phyloP scores from a whole-genome alignment of 2,888 invertebrate species.

The Plagodis dolabraria region DNA sequence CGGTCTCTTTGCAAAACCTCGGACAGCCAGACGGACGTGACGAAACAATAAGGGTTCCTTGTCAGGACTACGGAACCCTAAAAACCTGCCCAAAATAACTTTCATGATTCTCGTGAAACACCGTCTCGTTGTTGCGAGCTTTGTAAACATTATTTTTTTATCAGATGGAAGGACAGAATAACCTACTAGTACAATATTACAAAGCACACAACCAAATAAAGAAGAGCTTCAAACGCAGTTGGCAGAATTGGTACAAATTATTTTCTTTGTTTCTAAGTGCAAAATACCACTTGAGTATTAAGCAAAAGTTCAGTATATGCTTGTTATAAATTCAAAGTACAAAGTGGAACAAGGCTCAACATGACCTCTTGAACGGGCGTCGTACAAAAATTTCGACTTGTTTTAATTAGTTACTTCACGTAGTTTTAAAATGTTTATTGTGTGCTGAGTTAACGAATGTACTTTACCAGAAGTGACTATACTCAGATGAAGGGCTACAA shows the following conservation, averaged over 20 bases:
- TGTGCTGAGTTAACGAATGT: not conserved
- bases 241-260: constrained; percentile 57
- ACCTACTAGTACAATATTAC: not conserved
- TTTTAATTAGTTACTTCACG: constrained; percentile 7
- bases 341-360: constrained; percentile 40
- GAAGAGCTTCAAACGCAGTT: constrained; percentile 40
- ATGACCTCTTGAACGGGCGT: constrained; percentile 27
- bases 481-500: too few species aligned
- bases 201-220: constrained; percentile 19
- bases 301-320: constrained; percentile 49
- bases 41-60: too few species aligned
- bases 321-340: constrained; percentile 51
- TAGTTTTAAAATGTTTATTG: constrained; percentile 10
- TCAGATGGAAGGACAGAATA: too few species aligned
- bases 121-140: too few species aligned
- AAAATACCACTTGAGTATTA: constrained; percentile 52
- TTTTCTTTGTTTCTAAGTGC: constrained; percentile 57
- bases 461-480: too few species aligned
- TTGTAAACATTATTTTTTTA: too few species aligned
- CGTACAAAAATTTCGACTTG: constrained; percentile 28
- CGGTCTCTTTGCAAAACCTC: too few species aligned
- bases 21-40: too few species aligned
- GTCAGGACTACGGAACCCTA: too few species aligned
- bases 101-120: too few species aligned
- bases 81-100: too few species aligned